phyloP scores from a whole-genome alignment of 2,113 vertebrate genomes.

The Brienomyrus longianalis region DNA sequence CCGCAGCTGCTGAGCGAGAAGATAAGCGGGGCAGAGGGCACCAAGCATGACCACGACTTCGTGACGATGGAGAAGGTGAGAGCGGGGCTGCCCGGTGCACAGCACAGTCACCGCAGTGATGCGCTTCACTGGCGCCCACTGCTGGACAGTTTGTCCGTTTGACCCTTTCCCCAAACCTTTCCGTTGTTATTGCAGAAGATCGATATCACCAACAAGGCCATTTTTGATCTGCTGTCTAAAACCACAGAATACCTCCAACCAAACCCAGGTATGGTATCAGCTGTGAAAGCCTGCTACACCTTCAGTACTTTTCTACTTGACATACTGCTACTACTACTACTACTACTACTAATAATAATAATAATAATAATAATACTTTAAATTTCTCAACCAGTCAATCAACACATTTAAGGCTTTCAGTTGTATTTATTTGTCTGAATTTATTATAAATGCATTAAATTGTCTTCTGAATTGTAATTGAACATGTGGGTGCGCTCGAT shows the following conservation, averaged over 20 bases:
- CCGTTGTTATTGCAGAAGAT: constrained; percentile 65
- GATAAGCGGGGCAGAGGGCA: constrained; percentile 83
- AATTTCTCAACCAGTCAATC: not conserved
- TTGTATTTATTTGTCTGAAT: not conserved
- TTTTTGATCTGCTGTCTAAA: constrained; percentile 75
- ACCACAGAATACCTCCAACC: constrained; percentile 85
- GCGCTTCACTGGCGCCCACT: not conserved
- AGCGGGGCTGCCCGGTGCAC: not conserved
- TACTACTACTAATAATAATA: not conserved
- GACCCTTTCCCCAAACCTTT: constrained; percentile 3
- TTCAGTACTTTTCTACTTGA: not conserved
- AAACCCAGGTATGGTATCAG: constrained; percentile 76
- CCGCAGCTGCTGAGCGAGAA: constrained; percentile 83
- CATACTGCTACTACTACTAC: not conserved
- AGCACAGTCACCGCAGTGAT: not conserved
- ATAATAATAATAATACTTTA: not conserved
- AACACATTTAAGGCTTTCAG: not conserved
- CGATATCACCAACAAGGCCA: constrained; percentile 68
- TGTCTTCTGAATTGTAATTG: not conserved
- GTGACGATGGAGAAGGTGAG: constrained; percentile 83
- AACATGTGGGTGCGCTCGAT: not conserved
- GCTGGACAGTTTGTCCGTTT: not conserved
- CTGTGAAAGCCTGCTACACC: not conserved
- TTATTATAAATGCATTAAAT: not conserved
- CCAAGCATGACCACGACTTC: constrained; percentile 83